phyloP scores from a whole-genome alignment of 2,113 vertebrate genomes.

The Tachuris rubrigastra region DNA sequence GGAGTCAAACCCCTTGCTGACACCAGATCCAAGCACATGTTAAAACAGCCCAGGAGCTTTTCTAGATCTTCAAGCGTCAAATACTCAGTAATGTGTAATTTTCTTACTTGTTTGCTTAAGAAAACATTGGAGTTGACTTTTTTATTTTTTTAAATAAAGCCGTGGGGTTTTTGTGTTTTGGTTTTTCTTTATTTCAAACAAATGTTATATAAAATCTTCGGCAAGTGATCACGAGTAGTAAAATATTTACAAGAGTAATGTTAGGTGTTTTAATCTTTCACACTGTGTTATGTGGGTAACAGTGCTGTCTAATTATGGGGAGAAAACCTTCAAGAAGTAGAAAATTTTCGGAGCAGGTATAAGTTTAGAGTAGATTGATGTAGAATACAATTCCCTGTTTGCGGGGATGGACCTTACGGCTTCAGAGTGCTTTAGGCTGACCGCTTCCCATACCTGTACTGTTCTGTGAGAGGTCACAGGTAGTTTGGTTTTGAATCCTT shows the following conservation, averaged over 20 bases:
- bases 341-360: neutral
- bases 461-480: neutral
- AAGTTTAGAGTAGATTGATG: neutral
- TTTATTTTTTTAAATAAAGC: neutral
- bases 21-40: neutral
- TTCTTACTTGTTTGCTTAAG: neutral
- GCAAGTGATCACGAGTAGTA: neutral
- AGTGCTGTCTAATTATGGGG: neutral
- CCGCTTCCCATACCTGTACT: neutral
- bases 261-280: neutral
- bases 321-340: neutral
- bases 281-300: fast-evolving
- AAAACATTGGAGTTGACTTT: neutral
- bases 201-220: neutral
- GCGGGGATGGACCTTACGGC: neutral
- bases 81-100: neutral
- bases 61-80: neutral
- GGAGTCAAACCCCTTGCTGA: neutral
- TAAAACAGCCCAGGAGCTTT: neutral
- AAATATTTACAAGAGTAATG: neutral
- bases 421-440: neutral
- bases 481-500: neutral
- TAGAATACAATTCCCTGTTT: neutral
- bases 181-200: neutral
- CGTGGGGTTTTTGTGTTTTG: no score